These are phyloP conservation scores for Thereva unica DNA, from an alignment of 2,888 invertebrate genomes.

Conservation along the genomic window DNA sequence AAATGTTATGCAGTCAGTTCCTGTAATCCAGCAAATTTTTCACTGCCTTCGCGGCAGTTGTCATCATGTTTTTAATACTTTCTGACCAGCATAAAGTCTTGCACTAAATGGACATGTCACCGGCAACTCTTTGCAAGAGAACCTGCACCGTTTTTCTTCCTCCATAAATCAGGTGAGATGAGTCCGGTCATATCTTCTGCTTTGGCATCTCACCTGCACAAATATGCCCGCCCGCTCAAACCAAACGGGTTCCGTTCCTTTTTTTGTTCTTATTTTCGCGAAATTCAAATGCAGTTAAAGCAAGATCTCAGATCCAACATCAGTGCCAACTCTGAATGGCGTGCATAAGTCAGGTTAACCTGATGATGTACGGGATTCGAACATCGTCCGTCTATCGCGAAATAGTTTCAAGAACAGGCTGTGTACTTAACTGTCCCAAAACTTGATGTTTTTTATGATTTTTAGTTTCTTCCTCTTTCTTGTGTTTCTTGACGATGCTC, in stretches of 20 bases:
- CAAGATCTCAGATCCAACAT: constrained; percentile 2
- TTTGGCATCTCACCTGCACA: constrained; percentile 42
- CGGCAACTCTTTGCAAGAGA: constrained; percentile 14
- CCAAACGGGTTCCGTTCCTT: constrained; percentile 22
- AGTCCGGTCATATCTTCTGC: constrained; percentile 37
- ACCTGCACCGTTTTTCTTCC: constrained; percentile 37
- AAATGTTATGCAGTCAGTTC: not conserved
- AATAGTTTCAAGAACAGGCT: too few relatives aligned
- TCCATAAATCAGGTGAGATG: constrained; percentile 41
- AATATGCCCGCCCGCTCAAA: constrained; percentile 37
- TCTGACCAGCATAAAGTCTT: constrained; percentile 17
- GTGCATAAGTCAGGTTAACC: not conserved
- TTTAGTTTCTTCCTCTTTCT: too few relatives aligned
- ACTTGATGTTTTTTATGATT: too few relatives aligned
- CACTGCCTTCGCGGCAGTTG: not conserved
- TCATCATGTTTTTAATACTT: constrained; percentile 16
- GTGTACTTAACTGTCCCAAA: too few relatives aligned
- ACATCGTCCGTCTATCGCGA: too few relatives aligned
- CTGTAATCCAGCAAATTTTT: not conserved
- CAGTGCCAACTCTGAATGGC: constrained; percentile 23
- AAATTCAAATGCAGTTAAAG: constrained; percentile 31
- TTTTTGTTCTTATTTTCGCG: constrained; percentile 5
- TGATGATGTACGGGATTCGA: too few relatives aligned
- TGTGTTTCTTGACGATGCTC: too few relatives aligned
- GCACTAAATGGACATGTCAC: constrained; percentile 35